These are phyloP conservation scores for Labroides dimidiatus DNA, from an alignment of 2,797 vertebrate genomes.

Conservation along the genomic window DNA sequence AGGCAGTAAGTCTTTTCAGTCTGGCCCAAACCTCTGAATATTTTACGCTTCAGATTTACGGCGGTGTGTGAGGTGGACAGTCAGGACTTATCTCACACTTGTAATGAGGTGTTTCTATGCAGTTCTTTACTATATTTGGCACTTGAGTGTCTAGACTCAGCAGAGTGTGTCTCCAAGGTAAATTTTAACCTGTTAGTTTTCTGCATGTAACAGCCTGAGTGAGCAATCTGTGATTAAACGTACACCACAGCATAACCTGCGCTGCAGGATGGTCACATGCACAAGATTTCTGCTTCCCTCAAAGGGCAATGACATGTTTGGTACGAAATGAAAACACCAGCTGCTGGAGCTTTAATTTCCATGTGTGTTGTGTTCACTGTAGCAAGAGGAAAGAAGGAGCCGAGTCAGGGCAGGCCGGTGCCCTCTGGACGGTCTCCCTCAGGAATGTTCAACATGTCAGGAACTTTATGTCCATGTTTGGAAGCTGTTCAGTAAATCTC, in stretches of 20 bases:
- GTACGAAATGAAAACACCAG: conserved; percentile 77
- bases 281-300: conserved; percentile 57
- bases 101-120: conserved; percentile 58
- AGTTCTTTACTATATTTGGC: conserved; percentile 54
- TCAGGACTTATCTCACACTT: conserved; percentile 24
- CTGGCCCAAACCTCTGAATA: conserved; percentile 26
- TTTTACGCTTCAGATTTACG: conserved; percentile 40
- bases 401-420: conserved; percentile 51
- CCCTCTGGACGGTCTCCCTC: conserved; percentile 69
- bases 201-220: conserved; percentile 27
- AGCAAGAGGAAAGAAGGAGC: conserved; percentile 63
- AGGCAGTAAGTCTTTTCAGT: conserved; percentile 21
- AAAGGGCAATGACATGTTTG: conserved; percentile 69
- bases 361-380: conserved; percentile 42
- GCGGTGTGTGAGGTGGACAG: conserved; percentile 26
- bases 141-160: conserved; percentile 43
- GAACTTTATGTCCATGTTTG: conserved; percentile 75
- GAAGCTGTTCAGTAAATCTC: conserved; percentile 50
- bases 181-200: conserved; percentile 57
- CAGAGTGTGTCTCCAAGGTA: conserved; percentile 38
- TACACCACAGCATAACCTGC: conserved; percentile 45
- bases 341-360: conserved; percentile 74
- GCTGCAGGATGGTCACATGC: conserved; percentile 59
- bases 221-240: conserved; percentile 42
- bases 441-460: conserved; percentile 76